These are phyloP conservation scores for Littorina saxatilis DNA, from an alignment of 1,140 invertebrate genomes.

Conservation along the genomic window DNA sequence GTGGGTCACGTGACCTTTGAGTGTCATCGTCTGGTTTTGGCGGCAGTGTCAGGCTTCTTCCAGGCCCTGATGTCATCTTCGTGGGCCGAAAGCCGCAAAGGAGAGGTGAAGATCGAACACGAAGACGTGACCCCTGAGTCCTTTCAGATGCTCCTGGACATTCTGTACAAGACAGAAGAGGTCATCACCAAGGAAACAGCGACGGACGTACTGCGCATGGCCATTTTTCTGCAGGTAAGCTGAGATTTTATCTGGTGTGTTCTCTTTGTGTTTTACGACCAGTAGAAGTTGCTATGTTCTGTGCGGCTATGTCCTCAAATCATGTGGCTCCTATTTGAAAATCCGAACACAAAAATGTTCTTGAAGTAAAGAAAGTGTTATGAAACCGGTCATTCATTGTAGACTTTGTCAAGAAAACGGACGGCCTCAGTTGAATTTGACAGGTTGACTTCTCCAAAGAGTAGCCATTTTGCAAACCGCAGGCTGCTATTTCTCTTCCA, in stretches of 20 bases:
- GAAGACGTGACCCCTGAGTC: conserved; percentile 24
- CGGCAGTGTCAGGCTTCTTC: conserved; percentile 5
- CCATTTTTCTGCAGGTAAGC: conserved; percentile 13
- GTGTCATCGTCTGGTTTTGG: conserved; percentile 13
- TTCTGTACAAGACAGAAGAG: conserved; percentile 11
- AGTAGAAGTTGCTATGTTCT: neutral
- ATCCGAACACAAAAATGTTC: too few relatives aligned
- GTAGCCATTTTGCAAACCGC: too few relatives aligned
- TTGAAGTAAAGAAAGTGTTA: too few relatives aligned
- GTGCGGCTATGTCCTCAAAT: neutral
- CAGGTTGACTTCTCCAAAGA: too few relatives aligned
- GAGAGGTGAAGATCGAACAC: neutral
- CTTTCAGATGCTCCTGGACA: conserved; percentile 25
- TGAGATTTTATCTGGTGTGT: neutral
- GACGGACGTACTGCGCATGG: conserved; percentile 17
- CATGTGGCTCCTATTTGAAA: neutral
- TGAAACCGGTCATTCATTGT: neutral
- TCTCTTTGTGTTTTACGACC: neutral
- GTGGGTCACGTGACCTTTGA: neutral
- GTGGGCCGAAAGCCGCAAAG: neutral
- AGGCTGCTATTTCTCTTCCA: too few relatives aligned
- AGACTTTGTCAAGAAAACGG: neutral
- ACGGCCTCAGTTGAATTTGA: too few relatives aligned
- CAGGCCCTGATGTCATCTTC: neutral
- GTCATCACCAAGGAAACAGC: conserved; percentile 6